phyloP scores from a whole-genome alignment of 1,140 invertebrate species.

The Drosophila rhopaloa region DNA sequence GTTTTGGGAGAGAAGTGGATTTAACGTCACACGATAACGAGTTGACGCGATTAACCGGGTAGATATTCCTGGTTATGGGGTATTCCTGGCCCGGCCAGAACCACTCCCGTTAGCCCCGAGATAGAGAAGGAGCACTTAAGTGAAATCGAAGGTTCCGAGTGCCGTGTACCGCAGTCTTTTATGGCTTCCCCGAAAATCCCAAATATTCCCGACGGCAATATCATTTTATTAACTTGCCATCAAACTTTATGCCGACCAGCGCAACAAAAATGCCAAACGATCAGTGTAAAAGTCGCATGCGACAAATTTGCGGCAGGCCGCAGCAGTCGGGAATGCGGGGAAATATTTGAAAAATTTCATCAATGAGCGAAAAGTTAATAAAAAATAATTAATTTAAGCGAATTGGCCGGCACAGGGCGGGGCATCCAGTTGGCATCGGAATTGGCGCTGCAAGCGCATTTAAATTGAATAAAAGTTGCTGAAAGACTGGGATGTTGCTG shows the following conservation, averaged over 20 bases:
- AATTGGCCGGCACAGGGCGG: slow-evolving; percentile 49
- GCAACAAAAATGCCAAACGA: slow-evolving; percentile 35
- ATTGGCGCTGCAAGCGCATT: slow-evolving; percentile 75
- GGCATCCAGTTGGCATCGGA: slow-evolving; percentile 33
- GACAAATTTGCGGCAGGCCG: slow-evolving; percentile 63
- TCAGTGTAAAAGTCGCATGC: slow-evolving; percentile 69
- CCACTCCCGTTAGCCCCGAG: slow-evolving; percentile 50
- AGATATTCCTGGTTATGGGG: slow-evolving; percentile 34
- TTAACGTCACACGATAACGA: slow-evolving; percentile 71
- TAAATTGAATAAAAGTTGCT: slow-evolving; percentile 81
- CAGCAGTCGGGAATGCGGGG: slow-evolving; percentile 46
- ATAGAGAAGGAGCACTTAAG: neutral
- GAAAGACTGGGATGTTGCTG: slow-evolving; percentile 51
- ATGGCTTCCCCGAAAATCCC: slow-evolving; percentile 41
- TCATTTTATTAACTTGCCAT: slow-evolving; percentile 73
- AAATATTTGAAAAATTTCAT: slow-evolving; percentile 79
- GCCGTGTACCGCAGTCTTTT: slow-evolving; percentile 10
- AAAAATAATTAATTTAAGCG: slow-evolving; percentile 82
- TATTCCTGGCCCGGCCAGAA: slow-evolving; percentile 23
- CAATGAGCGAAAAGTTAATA: slow-evolving; percentile 82
- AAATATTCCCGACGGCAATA: slow-evolving; percentile 53
- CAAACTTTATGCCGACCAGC: slow-evolving; percentile 52
- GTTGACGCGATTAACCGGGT: slow-evolving; percentile 73
- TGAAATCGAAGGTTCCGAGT: slow-evolving; percentile 31
- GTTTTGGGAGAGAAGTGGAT: slow-evolving; percentile 53